These are phyloP conservation scores for Caenorhabditis japonica DNA, from an alignment of 2,888 invertebrate species.

Conservation along the genomic window DNA sequence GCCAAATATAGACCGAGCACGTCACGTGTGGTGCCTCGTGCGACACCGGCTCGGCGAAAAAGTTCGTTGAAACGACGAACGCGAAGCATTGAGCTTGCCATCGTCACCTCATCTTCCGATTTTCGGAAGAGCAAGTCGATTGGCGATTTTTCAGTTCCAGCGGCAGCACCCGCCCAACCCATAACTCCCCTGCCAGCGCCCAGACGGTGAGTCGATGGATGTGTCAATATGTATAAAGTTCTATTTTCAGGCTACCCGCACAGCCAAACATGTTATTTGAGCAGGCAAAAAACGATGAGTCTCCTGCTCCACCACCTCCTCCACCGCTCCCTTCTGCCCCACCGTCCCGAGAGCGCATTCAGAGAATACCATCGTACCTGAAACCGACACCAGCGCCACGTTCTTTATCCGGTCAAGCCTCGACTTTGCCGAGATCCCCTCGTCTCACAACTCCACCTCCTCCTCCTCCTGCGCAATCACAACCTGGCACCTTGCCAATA, in stretches of 20 bases:
- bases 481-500: slow-evolving; percentile 16
- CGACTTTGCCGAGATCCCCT: slow-evolving; percentile 30
- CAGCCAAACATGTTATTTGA: too few relatives aligned
- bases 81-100: slow-evolving; percentile 39
- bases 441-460: slow-evolving; percentile 41
- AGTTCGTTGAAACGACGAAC: slow-evolving; percentile 59
- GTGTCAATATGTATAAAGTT: too few relatives aligned
- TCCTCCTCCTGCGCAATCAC: slow-evolving; percentile 15
- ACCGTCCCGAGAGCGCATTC: slow-evolving; percentile 42
- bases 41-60: slow-evolving; percentile 27
- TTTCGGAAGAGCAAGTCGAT: slow-evolving; percentile 54
- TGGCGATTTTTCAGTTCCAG: slow-evolving; percentile 31
- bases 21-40: slow-evolving; percentile 27
- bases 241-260: too few relatives aligned
- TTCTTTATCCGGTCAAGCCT: background rate
- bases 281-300: too few relatives aligned
- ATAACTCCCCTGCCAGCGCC: slow-evolving; percentile 31
- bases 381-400: slow-evolving; percentile 46
- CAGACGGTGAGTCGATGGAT: slow-evolving; percentile 16
- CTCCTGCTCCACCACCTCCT: slow-evolving; percentile 43
- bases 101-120: slow-evolving; percentile 49
- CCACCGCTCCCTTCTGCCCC: slow-evolving; percentile 44
- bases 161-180: background rate
- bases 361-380: slow-evolving; percentile 37
- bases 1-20: slow-evolving; percentile 14